Conservation (phyloP, 2,113 vertebrate species). For the Rana temporaria region DNA sequence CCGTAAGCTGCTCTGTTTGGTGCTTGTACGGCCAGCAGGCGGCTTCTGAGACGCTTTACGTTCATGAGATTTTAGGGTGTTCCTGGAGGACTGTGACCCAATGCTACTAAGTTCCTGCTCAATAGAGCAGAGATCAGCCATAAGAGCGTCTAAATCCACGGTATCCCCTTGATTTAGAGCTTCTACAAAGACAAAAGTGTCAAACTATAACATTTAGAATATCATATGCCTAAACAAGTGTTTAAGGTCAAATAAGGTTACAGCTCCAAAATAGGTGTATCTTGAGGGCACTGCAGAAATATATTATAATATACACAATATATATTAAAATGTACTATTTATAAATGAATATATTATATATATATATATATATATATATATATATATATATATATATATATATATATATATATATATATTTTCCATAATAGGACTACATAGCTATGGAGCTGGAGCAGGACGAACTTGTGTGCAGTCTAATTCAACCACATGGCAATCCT, state of each 20-base stretch:
- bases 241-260: not conserved
- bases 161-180: conserved; percentile 94
- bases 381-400: no score
- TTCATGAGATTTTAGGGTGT: conserved; percentile 78
- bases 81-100: conserved; percentile 83
- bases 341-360: no score
- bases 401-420: no score
- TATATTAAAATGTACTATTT: no score
- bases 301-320: no score
- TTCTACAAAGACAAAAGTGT: conserved; percentile 78
- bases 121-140: conserved; percentile 98
- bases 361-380: no score
- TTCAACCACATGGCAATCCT: no score
- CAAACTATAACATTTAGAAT: no score
- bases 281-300: not conserved
- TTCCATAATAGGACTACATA: no score
- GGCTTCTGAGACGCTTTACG: conserved; percentile 78
- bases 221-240: no score
- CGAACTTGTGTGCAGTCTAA: no score
- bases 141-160: conserved; percentile 96
- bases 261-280: not conserved
- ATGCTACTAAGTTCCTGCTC: conserved; percentile 95
- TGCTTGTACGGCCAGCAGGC: conserved; percentile 73
- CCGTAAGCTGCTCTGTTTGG: conserved; percentile 82
- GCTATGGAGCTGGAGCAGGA: no score